Evolutionary conservation across 2,113 vertebrate genomes (phyloP).

Genomic region (Canis aureus): DNA sequence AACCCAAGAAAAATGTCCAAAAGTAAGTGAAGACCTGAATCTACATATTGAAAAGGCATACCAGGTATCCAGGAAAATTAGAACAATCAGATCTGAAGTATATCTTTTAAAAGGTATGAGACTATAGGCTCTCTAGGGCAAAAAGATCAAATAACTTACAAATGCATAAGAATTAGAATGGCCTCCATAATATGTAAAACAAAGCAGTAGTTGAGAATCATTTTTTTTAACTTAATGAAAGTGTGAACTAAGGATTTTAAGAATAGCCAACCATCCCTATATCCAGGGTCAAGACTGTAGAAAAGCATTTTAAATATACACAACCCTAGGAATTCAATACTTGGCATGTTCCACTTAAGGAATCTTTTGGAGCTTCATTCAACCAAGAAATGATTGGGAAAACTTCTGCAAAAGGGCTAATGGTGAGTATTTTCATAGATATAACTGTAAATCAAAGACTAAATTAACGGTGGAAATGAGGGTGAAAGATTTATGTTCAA

Average conservation of each 20-base stretch:
- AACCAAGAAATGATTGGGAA: neutral
- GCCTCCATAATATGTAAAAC: neutral
- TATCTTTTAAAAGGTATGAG: neutral
- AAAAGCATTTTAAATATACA: neutral
- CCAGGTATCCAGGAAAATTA: neutral
- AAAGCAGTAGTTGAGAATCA: neutral
- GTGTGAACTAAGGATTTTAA: neutral
- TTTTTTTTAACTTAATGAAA: neutral
- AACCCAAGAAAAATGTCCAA: slow-evolving; percentile 40
- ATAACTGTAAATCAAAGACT: neutral
- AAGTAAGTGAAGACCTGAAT: slow-evolving; percentile 50
- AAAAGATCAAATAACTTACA: neutral
- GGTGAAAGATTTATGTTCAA: neutral
- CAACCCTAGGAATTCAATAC: neutral
- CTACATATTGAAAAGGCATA: neutral
- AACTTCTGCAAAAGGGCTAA: slow-evolving; percentile 3
- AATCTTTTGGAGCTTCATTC: neutral
- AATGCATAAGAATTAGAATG: neutral
- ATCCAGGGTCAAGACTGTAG: neutral
- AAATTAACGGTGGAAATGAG: neutral
- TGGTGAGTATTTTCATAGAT: neutral
- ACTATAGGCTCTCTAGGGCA: neutral
- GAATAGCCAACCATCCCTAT: neutral
- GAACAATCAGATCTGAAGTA: neutral
- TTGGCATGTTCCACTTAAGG: neutral